Evolutionary conservation across 2,888 invertebrate species (phyloP).

Genomic region (Cremastinae sp.): DNA sequence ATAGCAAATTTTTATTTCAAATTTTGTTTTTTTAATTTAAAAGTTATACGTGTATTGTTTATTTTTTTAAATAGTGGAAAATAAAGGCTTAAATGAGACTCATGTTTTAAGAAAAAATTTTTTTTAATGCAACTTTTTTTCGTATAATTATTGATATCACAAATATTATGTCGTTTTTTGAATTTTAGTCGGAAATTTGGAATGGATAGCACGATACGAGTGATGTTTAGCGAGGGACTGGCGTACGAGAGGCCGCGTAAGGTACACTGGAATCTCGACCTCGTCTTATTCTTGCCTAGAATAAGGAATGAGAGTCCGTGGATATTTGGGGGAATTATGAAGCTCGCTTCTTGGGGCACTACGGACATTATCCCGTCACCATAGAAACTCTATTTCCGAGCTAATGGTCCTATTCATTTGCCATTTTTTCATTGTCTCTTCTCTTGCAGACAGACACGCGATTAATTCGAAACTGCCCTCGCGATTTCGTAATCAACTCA

Average conservation of each 20-base stretch:
- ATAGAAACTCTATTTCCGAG: conserved; percentile 69
- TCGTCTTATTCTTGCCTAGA: conserved; percentile 31
- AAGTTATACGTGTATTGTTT: no score
- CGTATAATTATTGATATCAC: not conserved
- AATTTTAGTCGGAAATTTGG: no score
- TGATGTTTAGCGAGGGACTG: conserved; percentile 14
- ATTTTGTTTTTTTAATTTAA: no score
- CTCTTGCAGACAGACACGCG: conserved; percentile 35
- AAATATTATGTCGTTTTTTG: not conserved
- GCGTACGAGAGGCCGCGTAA: conserved; percentile 25
- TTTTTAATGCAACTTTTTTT: no score
- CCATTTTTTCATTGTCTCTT: conserved; percentile 62
- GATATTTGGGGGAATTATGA: conserved; percentile 30
- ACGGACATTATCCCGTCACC: conserved; percentile 72
- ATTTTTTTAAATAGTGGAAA: no score
- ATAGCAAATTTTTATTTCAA: no score
- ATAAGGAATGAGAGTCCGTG: conserved; percentile 43
- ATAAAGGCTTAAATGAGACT: no score
- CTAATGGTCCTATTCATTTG: conserved; percentile 65
- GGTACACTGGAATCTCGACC: conserved; percentile 29
- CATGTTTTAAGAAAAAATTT: no score
- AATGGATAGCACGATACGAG: not conserved
- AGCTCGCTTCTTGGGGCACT: conserved; percentile 55
- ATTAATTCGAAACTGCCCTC: conserved; percentile 47
- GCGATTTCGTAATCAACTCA: conserved; percentile 41